Conservation (phyloP, 2,888 invertebrate genomes). For the Theretra japonica region DNA sequence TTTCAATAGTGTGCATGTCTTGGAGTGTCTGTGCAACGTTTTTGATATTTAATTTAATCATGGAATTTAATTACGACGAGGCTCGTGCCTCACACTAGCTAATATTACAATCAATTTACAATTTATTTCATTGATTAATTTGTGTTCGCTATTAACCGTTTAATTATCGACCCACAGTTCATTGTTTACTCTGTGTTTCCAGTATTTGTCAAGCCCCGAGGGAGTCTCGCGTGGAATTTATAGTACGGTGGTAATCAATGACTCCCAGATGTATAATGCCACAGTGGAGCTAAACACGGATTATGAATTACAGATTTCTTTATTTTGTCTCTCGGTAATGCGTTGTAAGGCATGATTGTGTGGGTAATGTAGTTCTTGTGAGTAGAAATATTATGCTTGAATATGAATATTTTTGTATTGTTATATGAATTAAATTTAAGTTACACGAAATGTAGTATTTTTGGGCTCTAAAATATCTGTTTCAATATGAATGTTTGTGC, state of each 20-base stretch:
- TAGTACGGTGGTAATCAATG: constrained; percentile 14
- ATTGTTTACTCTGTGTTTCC: background rate
- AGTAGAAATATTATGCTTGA: no score
- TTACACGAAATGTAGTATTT: background rate
- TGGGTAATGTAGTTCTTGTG: no score
- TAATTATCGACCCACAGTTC: background rate
- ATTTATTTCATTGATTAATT: no score
- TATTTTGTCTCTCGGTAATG: background rate
- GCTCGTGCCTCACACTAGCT: no score
- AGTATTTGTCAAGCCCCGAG: background rate
- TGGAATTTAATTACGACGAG: no score
- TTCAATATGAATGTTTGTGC: no score
- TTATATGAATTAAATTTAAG: no score
- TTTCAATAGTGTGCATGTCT: constrained; percentile 13
- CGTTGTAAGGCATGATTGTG: no score
- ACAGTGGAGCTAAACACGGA: background rate
- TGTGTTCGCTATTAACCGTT: no score
- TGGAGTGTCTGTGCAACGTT: background rate
- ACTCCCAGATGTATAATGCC: background rate
- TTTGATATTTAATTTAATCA: no score
- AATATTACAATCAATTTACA: no score
- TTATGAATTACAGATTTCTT: constrained; percentile 18
- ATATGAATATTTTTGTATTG: no score
- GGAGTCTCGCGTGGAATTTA: constrained; percentile 7
- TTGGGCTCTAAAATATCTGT: background rate